Conservation (phyloP, 2,797 vertebrate species). For the Poeciliopsis paucimaculata region DNA sequence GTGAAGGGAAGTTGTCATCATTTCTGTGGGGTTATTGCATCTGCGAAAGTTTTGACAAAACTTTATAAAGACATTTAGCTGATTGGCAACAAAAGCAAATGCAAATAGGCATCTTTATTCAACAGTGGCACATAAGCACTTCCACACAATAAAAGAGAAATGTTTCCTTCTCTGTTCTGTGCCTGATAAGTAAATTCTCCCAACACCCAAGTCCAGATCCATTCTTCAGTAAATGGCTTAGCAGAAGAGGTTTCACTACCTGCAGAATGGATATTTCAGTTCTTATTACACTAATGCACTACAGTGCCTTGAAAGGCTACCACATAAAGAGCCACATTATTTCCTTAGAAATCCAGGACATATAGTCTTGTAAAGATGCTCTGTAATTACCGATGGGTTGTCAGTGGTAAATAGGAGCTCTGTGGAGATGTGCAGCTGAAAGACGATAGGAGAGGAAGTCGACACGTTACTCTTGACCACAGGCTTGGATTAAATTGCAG, state of each 20-base stretch:
- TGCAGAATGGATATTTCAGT: constrained; percentile 5
- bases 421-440: constrained; percentile 41
- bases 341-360: constrained; percentile 17
- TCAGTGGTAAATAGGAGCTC: constrained; percentile 49
- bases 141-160: constrained; percentile 26
- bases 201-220: constrained; percentile 17
- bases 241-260: constrained; percentile 22
- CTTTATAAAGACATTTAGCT: constrained; percentile 32
- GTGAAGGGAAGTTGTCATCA: constrained; percentile 30
- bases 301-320: not conserved
- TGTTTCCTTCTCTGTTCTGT: constrained; percentile 9
- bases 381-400: constrained; percentile 52
- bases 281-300: constrained; percentile 21
- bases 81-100: constrained; percentile 32
- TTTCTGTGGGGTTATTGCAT: constrained; percentile 35
- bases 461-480: constrained; percentile 33
- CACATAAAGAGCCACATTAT: constrained; percentile 6
- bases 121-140: constrained; percentile 17
- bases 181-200: constrained; percentile 20
- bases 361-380: constrained; percentile 18
- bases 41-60: constrained; percentile 26
- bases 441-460: constrained; percentile 60
- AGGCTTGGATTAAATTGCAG: constrained; percentile 54
- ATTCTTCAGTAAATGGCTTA: constrained; percentile 15
- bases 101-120: constrained; percentile 25